phyloP scores from a whole-genome alignment of 2,113 vertebrate species.

The Tapirus terrestris region DNA sequence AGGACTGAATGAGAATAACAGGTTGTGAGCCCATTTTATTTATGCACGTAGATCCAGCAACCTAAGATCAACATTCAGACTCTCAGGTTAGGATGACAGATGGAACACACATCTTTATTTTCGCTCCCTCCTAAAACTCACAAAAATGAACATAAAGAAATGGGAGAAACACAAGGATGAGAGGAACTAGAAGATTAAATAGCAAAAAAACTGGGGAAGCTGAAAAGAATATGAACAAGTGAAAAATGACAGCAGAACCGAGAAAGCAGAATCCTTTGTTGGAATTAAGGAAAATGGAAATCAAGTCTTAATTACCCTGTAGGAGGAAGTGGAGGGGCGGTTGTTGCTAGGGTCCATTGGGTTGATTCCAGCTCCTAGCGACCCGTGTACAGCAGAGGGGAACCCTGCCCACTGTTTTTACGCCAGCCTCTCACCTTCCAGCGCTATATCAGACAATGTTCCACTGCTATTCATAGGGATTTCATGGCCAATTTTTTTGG shows the following conservation, averaged over 20 bases:
- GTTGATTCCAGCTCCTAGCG: too few species aligned
- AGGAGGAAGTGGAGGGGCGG: neutral
- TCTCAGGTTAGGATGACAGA: neutral
- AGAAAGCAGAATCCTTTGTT: neutral
- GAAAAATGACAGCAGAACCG: neutral
- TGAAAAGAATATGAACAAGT: neutral
- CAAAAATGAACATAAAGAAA: neutral
- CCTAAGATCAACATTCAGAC: neutral
- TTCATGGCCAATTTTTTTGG: too few species aligned
- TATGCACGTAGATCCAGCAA: neutral
- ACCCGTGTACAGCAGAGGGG: too few species aligned
- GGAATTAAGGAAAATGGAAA: too few species aligned
- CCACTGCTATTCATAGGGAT: too few species aligned
- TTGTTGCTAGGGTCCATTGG: too few species aligned
- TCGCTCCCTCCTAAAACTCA: neutral
- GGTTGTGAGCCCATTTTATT: neutral
- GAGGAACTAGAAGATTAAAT: neutral
- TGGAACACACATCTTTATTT: neutral
- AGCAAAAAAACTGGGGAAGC: neutral
- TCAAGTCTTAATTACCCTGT: accelerated
- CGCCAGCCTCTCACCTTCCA: too few species aligned
- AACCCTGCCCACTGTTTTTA: too few species aligned
- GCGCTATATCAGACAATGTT: too few species aligned
- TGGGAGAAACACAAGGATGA: neutral
- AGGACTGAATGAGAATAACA: neutral